phyloP scores from a whole-genome alignment of 2,797 vertebrate genomes.

The Microctenopoma lineatum region DNA sequence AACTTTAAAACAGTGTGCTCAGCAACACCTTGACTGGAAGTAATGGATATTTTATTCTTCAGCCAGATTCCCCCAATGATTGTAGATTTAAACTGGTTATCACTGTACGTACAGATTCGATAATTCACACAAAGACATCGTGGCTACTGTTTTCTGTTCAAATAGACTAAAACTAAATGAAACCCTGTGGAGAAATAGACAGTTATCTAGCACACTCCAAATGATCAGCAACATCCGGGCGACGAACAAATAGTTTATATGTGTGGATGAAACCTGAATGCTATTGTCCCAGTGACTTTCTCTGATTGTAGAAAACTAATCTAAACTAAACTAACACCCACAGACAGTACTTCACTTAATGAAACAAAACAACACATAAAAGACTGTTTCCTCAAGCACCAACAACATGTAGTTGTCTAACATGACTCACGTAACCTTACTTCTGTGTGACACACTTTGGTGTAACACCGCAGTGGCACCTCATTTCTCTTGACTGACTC shows the following conservation, averaged over 20 bases:
- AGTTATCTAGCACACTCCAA: conserved; percentile 19
- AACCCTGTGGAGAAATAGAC: neutral
- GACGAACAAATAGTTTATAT: neutral
- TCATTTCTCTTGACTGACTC: conserved; percentile 14
- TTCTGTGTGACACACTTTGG: conserved; percentile 18
- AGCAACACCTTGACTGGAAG: neutral
- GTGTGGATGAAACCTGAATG: neutral
- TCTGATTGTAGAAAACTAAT: neutral
- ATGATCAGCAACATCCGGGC: neutral
- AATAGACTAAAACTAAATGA: conserved; percentile 6
- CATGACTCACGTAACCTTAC: conserved; percentile 18
- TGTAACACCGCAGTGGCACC: neutral
- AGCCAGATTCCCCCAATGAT: neutral
- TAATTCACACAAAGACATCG: no score
- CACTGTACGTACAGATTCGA: no score
- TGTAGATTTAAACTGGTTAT: neutral
- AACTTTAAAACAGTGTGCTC: neutral
- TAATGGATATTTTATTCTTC: neutral
- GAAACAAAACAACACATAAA: conserved; percentile 10
- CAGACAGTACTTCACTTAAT: neutral
- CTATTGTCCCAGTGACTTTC: neutral
- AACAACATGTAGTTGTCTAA: conserved; percentile 2
- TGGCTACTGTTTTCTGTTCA: neutral
- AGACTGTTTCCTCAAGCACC: conserved; percentile 20
- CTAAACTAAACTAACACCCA: conserved; percentile 1